Evolutionary conservation across 2,113 vertebrate genomes (phyloP), one percentile per base, ranked within the genome.

Genomic region (Micronycteris hirsuta): DNA sequence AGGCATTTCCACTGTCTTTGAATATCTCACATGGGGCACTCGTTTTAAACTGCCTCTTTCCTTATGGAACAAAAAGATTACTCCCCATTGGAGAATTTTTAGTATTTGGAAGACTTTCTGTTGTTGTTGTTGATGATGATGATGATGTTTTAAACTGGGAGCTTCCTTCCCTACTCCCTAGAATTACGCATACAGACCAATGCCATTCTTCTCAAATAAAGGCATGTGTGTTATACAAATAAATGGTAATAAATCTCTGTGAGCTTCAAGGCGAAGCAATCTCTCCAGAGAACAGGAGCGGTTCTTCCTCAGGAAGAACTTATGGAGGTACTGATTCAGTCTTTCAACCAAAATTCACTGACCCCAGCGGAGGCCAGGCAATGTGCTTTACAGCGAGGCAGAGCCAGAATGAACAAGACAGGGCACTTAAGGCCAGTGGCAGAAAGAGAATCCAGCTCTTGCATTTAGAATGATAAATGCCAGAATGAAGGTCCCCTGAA

Each of bases 161-260:
- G 3, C 2, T 45, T 93, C 26, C 17, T 63, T 52, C 28, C 43
- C 17, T 63, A 41, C 22, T 71, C 17, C 47, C 36, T 89, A 20
- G 33, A 86, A 70, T 87, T 56, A 78, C 2, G 41, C 22, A 11
- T 28, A 56, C 28, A 67, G 28, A 52, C 13, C 22, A 17, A 36
- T 76, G 17, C 43, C 70, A 92, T 15, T 90, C 68, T 86, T 86
- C 67, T 93, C 89, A 78, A 63, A 77, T 77, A 65, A 78, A 94
- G 2, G 0, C 28, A 74, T 9, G 52, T n/a, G 65, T 31, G 36
- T 78, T 47, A 77, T 36, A 36, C 61, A 65, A 89, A 77, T 73
- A 92, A 85, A 77, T 70, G 45, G 36, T 33, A 82, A 86, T 67
- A 78, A 71, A 76, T 76, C 61, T 43, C 45, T 67, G 33, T 56